phyloP scores from a whole-genome alignment of 2,113 vertebrate genomes.

The Pristiophorus japonicus region DNA sequence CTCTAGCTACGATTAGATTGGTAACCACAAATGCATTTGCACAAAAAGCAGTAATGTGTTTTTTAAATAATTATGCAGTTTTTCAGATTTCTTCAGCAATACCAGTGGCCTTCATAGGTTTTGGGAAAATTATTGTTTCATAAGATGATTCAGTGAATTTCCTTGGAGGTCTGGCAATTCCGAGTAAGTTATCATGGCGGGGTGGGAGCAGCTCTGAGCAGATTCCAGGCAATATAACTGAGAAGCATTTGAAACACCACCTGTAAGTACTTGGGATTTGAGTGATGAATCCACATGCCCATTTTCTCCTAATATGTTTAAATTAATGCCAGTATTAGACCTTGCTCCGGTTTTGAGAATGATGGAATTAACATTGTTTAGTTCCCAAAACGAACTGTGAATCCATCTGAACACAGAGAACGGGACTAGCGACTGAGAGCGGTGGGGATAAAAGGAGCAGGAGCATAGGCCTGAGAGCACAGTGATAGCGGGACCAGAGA shows the following conservation, averaged over 20 bases:
- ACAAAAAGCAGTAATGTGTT: not conserved
- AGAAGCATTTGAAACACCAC: not conserved
- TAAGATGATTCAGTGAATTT: not conserved
- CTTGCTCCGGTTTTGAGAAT: not conserved
- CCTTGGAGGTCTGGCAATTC: not conserved
- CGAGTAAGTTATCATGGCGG: not conserved
- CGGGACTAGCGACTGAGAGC: too few species aligned
- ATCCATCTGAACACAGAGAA: not conserved
- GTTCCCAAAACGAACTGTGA: not conserved
- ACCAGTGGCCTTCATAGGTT: not conserved
- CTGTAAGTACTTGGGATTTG: not conserved
- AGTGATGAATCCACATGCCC: not conserved
- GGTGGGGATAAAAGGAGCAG: too few species aligned
- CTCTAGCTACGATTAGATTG: too few species aligned
- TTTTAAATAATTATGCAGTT: too few species aligned
- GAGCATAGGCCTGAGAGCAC: too few species aligned
- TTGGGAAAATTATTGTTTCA: not conserved
- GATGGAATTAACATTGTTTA: not conserved
- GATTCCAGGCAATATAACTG: not conserved
- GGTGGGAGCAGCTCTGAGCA: too few species aligned
- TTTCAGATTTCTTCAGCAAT: not conserved
- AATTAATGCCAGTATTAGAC: not conserved
- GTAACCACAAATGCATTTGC: not conserved
- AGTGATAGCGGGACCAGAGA: too few species aligned
- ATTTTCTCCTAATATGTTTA: not conserved